phyloP scores from a whole-genome alignment of 2,797 vertebrate genomes.

The Anguilla marmorata region DNA sequence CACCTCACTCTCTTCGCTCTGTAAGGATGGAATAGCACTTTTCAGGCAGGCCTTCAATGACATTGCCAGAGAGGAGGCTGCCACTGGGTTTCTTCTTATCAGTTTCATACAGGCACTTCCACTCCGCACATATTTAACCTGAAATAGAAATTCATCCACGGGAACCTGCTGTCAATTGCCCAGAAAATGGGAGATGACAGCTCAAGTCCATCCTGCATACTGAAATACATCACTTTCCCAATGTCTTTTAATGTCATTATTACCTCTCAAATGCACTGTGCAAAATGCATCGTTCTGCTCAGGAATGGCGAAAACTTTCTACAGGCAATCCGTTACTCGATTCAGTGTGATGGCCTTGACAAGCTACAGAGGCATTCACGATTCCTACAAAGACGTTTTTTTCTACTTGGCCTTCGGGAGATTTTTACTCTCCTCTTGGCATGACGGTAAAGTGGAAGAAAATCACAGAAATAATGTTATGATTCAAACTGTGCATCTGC shows the following conservation, averaged over 20 bases:
- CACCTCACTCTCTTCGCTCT: slow-evolving; percentile 63
- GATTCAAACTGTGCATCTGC: not conserved
- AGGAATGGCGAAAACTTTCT: slow-evolving; percentile 58
- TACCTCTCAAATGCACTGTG: slow-evolving; percentile 76
- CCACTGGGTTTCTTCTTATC: slow-evolving; percentile 73
- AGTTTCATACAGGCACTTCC: slow-evolving; percentile 71
- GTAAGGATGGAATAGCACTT: slow-evolving; percentile 65
- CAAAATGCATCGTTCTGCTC: slow-evolving; percentile 69
- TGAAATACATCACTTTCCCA: slow-evolving; percentile 75
- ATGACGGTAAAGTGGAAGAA: slow-evolving; percentile 2
- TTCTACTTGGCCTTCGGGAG: not conserved
- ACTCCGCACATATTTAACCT: slow-evolving; percentile 72
- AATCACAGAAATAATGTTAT: not conserved
- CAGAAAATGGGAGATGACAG: slow-evolving; percentile 80
- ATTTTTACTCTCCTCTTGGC: not conserved
- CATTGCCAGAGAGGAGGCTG: slow-evolving; percentile 67
- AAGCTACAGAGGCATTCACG: slow-evolving; percentile 36
- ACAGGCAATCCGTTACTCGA: slow-evolving; percentile 60
- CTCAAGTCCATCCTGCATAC: slow-evolving; percentile 73
- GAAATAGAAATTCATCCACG: slow-evolving; percentile 75
- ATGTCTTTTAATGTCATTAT: slow-evolving; percentile 81
- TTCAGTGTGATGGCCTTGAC: slow-evolving; percentile 65
- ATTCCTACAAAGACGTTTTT: slow-evolving; percentile 13
- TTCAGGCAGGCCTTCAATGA: slow-evolving; percentile 65
- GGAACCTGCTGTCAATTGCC: slow-evolving; percentile 76